Percentiles rank a stretch among this genome's conserved stretches.
These are phyloP conservation scores for Scartelaos histophorus DNA, from an alignment of 2,113 vertebrate species.

Conservation along the genomic window DNA sequence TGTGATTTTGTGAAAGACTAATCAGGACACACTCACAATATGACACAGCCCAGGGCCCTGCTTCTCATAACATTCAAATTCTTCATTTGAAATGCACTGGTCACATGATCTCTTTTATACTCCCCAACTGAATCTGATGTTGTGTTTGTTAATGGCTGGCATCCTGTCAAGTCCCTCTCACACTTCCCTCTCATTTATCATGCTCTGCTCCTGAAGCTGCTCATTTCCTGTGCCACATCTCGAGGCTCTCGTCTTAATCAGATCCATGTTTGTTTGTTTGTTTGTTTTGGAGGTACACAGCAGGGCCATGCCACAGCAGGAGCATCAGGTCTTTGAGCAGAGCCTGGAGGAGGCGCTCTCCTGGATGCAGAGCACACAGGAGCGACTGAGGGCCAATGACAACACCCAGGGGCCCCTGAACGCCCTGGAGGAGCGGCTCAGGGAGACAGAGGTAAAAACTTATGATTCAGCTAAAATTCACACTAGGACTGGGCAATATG, in stretches of 20 bases:
- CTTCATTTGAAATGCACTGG: background rate
- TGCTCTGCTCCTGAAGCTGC: background rate
- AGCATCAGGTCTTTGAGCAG: slow-evolving; percentile 84
- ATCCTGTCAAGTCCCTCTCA: background rate
- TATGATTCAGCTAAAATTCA: background rate
- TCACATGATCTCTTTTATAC: background rate
- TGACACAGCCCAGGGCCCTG: background rate
- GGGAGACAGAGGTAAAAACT: slow-evolving; percentile 86
- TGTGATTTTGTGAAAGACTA: background rate
- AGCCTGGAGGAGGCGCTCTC: slow-evolving; percentile 81
- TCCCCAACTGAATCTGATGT: background rate
- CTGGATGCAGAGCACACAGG: slow-evolving; percentile 89
- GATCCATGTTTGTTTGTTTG: background rate
- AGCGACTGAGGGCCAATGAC: slow-evolving; percentile 85
- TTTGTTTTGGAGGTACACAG: slow-evolving; percentile 12
- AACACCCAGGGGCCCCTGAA: slow-evolving; percentile 88
- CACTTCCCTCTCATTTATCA: background rate
- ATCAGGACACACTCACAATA: background rate
- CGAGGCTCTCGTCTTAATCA: background rate
- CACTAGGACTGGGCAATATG: background rate
- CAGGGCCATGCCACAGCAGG: slow-evolving; percentile 85
- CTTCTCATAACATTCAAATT: background rate
- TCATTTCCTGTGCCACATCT: background rate
- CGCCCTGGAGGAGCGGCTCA: slow-evolving; percentile 86
- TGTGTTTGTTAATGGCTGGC: slow-evolving; percentile 4